Conservation (phyloP, 1,140 invertebrate genomes). For the Brachionus sp. region DNA sequence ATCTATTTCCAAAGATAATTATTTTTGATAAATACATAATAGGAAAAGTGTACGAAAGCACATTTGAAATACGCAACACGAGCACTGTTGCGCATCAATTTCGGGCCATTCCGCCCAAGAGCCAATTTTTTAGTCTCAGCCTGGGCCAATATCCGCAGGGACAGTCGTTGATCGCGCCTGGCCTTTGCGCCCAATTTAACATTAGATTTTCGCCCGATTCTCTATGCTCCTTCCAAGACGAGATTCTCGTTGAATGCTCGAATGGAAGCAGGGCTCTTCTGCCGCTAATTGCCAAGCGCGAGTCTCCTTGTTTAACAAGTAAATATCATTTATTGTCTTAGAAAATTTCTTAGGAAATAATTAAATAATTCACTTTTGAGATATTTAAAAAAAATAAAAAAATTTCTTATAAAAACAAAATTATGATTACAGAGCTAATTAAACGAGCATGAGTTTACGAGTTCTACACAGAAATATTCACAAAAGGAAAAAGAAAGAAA, state of each 20-base stretch:
- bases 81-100: slow-evolving; percentile 55
- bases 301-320: slow-evolving; percentile 35
- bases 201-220: slow-evolving; percentile 58
- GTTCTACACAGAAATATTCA: too few species aligned
- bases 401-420: too few species aligned
- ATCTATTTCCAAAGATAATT: slow-evolving; percentile 53
- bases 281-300: slow-evolving; percentile 24
- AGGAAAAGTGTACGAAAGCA: slow-evolving; percentile 58
- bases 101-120: slow-evolving; percentile 54
- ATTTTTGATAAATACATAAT: slow-evolving; percentile 55
- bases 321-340: neutral
- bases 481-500: too few species aligned
- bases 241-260: slow-evolving; percentile 51
- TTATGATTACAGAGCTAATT: too few species aligned
- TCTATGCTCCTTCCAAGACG: slow-evolving; percentile 56
- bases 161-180: slow-evolving; percentile 57
- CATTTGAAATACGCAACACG: slow-evolving; percentile 58
- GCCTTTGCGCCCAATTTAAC: slow-evolving; percentile 57
- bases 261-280: slow-evolving; percentile 13
- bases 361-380: too few species aligned
- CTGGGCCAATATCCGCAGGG: slow-evolving; percentile 60
- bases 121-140: slow-evolving; percentile 55
- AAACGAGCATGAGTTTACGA: too few species aligned
- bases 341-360: too few species aligned
- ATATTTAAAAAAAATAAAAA: too few species aligned